Base-by-base conservation (phyloP, 1,140 invertebrate genomes). In the Euschistus heros region DNA sequence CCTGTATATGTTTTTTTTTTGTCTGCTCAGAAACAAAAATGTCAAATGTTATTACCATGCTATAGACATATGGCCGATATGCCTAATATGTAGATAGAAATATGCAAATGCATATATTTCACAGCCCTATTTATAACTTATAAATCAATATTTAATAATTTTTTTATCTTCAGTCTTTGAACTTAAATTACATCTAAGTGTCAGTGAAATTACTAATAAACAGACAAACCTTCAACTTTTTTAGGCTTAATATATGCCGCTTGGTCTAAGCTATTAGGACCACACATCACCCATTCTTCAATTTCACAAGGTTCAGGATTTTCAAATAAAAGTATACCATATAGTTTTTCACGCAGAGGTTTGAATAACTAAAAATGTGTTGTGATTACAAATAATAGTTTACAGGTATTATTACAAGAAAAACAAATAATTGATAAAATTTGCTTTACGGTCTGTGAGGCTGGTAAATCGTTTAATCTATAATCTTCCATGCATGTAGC, bases 281-380 rank as follows among this genome's bases (percentile, higher is more conserved):
- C 67, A 18, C 42, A 18, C 64, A 69, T 67, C 26, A 65, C 69
- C 67, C 67, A 70, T 55, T 71, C 71, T 37, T 59, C 20, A 4
- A 71, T 66, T 10, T 66, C 17, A 18, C 24, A n/a, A 20, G 46
- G 18, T 44, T 26, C 60, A 42, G 70, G 69, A 22, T 70, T 67
- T 57, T 71, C 71, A 55, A 66, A 54, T 14, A 71, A 68, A 20
- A 73, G 66, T 18, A 74, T 68, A 15, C 72, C 69, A 65, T 73
- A 74, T 13, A 71, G 62, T 47, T 66, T 67, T 50, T 69, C 68
- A 24, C 73, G 66, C 8, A 74, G 64, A 13, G 65, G 60, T 57
- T 68, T 67, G 42, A 69, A 68, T 20, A 69, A n/a, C 50, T 62
- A 50, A 27, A 17, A 20, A 18, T 13, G 2, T 33, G 22, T 59